Conservation (phyloP, 2,888 invertebrate species). For the Caenorhabditis zanzibari region DNA sequence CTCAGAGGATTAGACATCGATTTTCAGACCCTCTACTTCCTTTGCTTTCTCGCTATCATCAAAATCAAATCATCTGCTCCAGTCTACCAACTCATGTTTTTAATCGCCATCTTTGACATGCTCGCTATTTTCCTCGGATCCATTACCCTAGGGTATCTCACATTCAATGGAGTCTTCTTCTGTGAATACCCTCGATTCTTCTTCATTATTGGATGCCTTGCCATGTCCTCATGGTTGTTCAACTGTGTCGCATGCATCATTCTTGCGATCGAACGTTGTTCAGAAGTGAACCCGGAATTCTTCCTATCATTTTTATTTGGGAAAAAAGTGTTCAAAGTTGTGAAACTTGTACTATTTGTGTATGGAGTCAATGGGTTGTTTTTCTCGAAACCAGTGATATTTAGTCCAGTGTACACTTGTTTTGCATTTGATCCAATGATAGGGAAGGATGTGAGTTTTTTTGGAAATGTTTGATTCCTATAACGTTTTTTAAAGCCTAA, state of each 20-base stretch:
- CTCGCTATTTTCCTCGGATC: conserved; percentile 19
- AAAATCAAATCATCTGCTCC: conserved; percentile 4
- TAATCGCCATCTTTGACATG: conserved; percentile 23
- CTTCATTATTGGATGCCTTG: conserved; percentile 2
- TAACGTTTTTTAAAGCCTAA: no score
- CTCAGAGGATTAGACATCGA: no score
- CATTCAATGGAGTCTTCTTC: not conserved
- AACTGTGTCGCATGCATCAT: conserved; percentile 20
- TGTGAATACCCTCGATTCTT: conserved; percentile 19
- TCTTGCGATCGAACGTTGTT: conserved; percentile 23
- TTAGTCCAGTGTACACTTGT: conserved; percentile 2
- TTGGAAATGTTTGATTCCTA: no score
- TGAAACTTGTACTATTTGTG: not conserved
- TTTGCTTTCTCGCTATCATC: conserved; percentile 26
- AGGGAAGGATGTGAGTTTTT: conserved; percentile 14
- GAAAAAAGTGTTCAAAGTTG: not conserved
- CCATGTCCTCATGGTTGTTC: conserved; percentile 13
- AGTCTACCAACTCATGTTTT: conserved; percentile 37
- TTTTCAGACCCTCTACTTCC: conserved; percentile 31
- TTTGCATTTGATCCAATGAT: conserved; percentile 5
- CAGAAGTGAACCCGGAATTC: not conserved
- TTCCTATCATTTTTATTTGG: conserved; percentile 1
- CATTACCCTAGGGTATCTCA: conserved; percentile 11
- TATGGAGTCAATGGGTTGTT: not conserved
- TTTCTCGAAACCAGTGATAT: conserved; percentile 13